Evolutionary conservation across 2,888 invertebrate species (phyloP), one percentile per base, ranked within the genome.

Genomic region (Eupithecia insigniata): DNA sequence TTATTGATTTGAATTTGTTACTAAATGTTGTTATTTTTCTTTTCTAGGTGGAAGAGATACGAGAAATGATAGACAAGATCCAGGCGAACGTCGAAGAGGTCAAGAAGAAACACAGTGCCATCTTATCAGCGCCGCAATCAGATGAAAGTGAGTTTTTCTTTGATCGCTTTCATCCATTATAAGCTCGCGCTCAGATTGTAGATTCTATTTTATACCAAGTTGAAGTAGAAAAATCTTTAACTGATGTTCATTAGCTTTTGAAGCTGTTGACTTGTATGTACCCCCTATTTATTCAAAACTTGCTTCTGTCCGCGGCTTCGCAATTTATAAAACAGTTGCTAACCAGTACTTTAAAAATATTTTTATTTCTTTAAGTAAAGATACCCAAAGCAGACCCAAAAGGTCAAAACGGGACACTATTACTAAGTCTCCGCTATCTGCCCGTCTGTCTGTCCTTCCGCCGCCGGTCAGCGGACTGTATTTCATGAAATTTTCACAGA

Each of bases 51-150:
- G 99, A 99, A 95, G 99, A 99, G 95, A 99, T 99, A 93, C 97
- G 99, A 87, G 99, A 98, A 95, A 99, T 99, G 98, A 99, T 99
- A 96, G 99, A 99, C 94, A 98, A 98, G 96, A 99, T 99, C 90
- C 99, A 99, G 93, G 97, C 98, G 87, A 99, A 99, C 96, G 99
- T 99, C 82, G 99, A 99, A 90, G 99, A 99, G 92, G 99, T 99
- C 77, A 99, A 99, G 96, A 99, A 99, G 96, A 99, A 99, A 96
- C 99, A 99, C 95, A 99, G 99, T 95, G 98, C 99, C 94, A 99
- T 99, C 90, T 95, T 99, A 87, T 99, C 99, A 87, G 99, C 99
- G 85, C 99, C 99, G 84, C 98, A 99, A 92, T 98, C 99, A 91
- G 99, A 99, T 96, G 99, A 99, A 95, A 99, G 98, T 98, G 94